A percentile compares a stretch with the other conserved stretches of the same genome.
phyloP scores from a whole-genome alignment of 2,888 invertebrate species.

The Calephelis perditalis region DNA sequence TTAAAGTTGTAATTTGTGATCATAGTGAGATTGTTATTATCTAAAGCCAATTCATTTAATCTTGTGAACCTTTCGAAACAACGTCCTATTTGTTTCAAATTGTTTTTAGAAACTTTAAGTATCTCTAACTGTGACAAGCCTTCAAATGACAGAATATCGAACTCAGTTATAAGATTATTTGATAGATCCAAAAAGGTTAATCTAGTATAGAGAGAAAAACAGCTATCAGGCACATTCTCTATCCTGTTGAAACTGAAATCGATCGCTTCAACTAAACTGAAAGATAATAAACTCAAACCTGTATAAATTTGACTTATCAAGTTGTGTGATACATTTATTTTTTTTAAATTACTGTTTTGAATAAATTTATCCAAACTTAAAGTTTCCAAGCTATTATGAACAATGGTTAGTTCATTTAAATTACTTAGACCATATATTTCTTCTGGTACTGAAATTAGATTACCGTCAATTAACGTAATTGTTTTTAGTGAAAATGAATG shows the following conservation, averaged over 20 bases:
- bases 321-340: neutral
- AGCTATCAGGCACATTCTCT: neutral
- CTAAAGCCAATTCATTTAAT: neutral
- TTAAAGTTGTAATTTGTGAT: neutral
- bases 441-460: neutral
- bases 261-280: neutral
- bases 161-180: neutral
- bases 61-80: neutral
- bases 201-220: neutral
- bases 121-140: neutral
- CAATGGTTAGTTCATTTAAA: neutral
- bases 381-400: neutral
- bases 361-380: neutral
- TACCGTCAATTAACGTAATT: neutral
- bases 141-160: slow-evolving; percentile 2
- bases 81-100: neutral
- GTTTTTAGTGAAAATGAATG: too few relatives aligned
- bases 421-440: neutral
- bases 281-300: neutral
- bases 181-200: neutral
- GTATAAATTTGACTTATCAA: neutral
- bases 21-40: neutral
- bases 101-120: neutral
- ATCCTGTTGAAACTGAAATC: neutral
- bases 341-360: neutral